phyloP scores from a whole-genome alignment of 2,888 invertebrate genomes.

The Temnothorax rugatulus region DNA sequence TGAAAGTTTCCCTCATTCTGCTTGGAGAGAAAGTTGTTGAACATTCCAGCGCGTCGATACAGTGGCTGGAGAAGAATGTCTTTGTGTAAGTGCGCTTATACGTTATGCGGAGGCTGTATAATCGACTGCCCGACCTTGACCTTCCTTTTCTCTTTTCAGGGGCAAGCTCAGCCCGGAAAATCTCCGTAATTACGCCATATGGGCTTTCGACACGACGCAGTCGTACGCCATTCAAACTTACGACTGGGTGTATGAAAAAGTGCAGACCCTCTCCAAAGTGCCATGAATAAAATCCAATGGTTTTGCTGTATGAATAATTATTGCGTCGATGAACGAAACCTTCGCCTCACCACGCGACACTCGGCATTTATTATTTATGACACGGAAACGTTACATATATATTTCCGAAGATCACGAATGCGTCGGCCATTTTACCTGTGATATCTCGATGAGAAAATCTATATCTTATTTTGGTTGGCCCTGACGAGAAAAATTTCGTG shows the following conservation, averaged over 20 bases:
- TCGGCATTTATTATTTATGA: constrained; percentile 82
- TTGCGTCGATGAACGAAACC: constrained; percentile 67
- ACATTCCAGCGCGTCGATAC: constrained; percentile 78
- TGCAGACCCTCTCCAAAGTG: constrained; percentile 91
- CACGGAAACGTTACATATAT: constrained; percentile 70
- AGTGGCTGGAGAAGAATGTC: constrained; percentile 91
- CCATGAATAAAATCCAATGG: constrained; percentile 86
- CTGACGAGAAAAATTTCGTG: constrained; percentile 55
- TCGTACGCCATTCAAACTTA: constrained; percentile 90
- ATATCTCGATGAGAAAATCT: constrained; percentile 78
- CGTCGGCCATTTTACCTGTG: constrained; percentile 84
- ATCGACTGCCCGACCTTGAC: background rate
- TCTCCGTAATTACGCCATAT: constrained; percentile 90
- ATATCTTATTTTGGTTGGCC: constrained; percentile 70
- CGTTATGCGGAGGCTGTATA: background rate
- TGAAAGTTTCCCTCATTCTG: constrained; percentile 78
- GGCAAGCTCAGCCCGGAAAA: constrained; percentile 93
- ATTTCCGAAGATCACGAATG: constrained; percentile 74
- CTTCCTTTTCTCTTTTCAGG: constrained; percentile 86
- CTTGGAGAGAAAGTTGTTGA: constrained; percentile 79
- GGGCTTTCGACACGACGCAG: constrained; percentile 90
- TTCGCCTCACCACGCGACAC: constrained; percentile 69
- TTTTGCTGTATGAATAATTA: constrained; percentile 51
- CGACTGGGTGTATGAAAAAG: constrained; percentile 93
- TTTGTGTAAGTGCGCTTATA: constrained; percentile 91